phyloP scores from a whole-genome alignment of 23 tunicate species.

The Phallusia fumigata region DNA sequence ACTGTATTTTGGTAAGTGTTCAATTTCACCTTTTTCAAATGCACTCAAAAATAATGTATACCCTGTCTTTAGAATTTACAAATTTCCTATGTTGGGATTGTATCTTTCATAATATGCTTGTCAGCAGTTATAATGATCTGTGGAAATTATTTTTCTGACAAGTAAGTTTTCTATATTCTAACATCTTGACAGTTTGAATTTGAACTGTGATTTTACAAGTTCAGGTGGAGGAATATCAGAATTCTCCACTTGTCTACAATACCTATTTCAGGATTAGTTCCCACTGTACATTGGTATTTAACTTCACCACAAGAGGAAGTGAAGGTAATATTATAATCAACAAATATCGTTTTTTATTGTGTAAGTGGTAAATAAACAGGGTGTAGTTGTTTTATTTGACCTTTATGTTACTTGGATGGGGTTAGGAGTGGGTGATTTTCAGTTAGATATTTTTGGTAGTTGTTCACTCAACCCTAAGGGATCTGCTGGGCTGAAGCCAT shows the following conservation, averaged over 20 bases:
- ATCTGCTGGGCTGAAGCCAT: too few relatives aligned
- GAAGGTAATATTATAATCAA: neutral
- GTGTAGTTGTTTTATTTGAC: too few relatives aligned
- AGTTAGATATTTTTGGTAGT: too few relatives aligned
- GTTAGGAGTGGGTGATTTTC: too few relatives aligned
- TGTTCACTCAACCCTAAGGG: too few relatives aligned
- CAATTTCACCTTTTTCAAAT: neutral
- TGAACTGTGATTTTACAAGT: neutral
- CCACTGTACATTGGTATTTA: constrained; percentile 64
- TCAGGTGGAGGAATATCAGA: constrained; percentile 30
- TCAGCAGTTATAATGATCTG: constrained; percentile 30
- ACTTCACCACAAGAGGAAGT: constrained; percentile 35
- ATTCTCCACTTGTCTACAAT: constrained; percentile 35
- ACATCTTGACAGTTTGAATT: neutral
- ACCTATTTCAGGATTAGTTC: constrained; percentile 42
- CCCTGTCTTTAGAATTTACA: neutral
- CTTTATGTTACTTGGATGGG: too few relatives aligned
- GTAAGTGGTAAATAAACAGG: too few relatives aligned
- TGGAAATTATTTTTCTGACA: constrained; percentile 34
- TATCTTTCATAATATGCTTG: constrained; percentile 10
- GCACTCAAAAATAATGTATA: neutral
- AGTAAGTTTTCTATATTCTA: constrained; percentile 3
- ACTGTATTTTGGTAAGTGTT: constrained; percentile 30
- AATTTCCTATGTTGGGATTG: constrained; percentile 10
- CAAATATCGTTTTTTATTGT: too few relatives aligned